phyloP scores from a whole-genome alignment of 2,888 invertebrate species.

The Drosophila robusta region DNA sequence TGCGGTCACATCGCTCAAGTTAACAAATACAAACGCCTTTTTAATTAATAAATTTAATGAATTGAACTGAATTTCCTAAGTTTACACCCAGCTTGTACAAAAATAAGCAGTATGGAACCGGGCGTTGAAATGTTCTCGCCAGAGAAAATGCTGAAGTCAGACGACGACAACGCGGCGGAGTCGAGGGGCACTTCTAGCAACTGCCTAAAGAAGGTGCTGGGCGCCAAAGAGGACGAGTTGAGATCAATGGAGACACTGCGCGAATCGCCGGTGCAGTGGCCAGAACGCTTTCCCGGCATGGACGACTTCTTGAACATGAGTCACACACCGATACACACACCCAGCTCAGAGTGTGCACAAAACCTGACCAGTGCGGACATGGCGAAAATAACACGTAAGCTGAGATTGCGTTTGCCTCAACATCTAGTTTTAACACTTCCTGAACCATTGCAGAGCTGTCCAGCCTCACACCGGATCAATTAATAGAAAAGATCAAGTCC shows the following conservation, averaged over 20 bases:
- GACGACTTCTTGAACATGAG: slow-evolving; percentile 92
- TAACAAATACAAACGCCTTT: slow-evolving; percentile 47
- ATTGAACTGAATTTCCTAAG: slow-evolving; percentile 16
- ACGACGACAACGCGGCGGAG: slow-evolving; percentile 14
- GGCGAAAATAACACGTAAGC: slow-evolving; percentile 92
- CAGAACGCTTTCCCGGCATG: slow-evolving; percentile 97
- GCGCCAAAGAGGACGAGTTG: slow-evolving; percentile 88
- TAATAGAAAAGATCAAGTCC: slow-evolving; percentile 97
- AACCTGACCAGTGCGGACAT: slow-evolving; percentile 90
- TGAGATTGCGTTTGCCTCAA: no score
- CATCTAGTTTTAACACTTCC: neutral
- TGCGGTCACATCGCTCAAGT: slow-evolving; percentile 42
- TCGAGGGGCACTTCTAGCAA: slow-evolving; percentile 8
- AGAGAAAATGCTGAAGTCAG: slow-evolving; percentile 59
- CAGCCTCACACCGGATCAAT: slow-evolving; percentile 90
- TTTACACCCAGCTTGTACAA: neutral
- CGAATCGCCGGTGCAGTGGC: slow-evolving; percentile 98
- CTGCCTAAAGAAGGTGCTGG: slow-evolving; percentile 6
- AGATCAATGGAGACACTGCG: slow-evolving; percentile 95
- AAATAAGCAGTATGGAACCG: slow-evolving; percentile 48
- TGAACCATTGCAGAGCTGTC: slow-evolving; percentile 87
- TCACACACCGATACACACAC: slow-evolving; percentile 85
- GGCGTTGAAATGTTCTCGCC: slow-evolving; percentile 47
- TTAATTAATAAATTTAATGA: slow-evolving; percentile 27
- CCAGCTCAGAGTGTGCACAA: slow-evolving; percentile 89